Base-by-base conservation (phyloP, 2,888 invertebrate genomes). In the Cyclophora punctaria region DNA sequence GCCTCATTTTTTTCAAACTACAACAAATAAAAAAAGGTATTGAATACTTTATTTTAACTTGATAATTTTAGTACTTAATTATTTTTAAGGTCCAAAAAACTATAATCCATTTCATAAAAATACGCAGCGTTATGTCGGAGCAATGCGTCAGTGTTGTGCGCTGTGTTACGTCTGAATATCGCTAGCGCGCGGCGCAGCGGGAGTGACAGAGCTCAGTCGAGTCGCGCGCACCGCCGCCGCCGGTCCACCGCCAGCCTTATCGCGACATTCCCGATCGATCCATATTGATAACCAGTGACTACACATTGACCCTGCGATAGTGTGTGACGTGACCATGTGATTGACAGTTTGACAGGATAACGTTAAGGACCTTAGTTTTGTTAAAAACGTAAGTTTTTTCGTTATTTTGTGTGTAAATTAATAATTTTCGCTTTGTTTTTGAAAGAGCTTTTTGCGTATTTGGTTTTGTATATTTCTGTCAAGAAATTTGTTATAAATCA, bases 221-320 rank as follows among this genome's bases (percentile, higher is more conserved):
- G 79, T 70, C 75, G 83, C 81, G 85, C 83, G 70, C 84, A 71
- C 73, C 75, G 77, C 60, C 62, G 65, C 63, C 63, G 69, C 57
- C 69, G 71, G 73, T 71, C 69, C 63, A 62, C 63, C 62, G 62
- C 62, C 67, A 63, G 73, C 75, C 77, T 77, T 80, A 83, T 79
- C 83, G 80, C 74, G 76, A 78, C 78, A 73, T 71, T 72, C 73
- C 75, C 75, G 73, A 87, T 87, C 87, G 87, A 87, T 87, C 82
- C 78, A 79, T 74, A 55, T 59, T 59, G 59, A 59, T 58, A 58
- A 59, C 55, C 53, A 70, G 78, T 81, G 78, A 78, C 78, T 75
- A 70, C 74, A 71, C 64, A 73, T 76, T 80, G 75, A 66, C 70
- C 63, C 66, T 66, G 64, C 63, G 62, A 55, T 60, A 67, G 77